Conservation (phyloP, 2,797 vertebrate genomes). For the Adrianichthys oophorus region DNA sequence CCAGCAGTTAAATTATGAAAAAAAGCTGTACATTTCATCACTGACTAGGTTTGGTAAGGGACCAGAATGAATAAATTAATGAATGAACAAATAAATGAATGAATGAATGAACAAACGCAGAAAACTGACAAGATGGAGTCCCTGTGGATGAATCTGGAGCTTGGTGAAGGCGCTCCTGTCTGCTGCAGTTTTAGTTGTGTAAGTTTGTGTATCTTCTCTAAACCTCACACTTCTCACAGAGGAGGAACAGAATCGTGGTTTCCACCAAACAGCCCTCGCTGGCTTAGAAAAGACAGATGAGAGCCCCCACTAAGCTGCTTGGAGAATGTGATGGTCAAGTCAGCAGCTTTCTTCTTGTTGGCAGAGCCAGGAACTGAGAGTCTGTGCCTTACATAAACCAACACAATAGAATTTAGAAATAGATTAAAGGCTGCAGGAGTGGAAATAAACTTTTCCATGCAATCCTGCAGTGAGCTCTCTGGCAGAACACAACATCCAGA, state of each 20-base stretch:
- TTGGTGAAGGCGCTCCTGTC: too few species aligned
- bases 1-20: too few species aligned
- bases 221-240: conserved; percentile 68
- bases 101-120: too few species aligned
- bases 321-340: conserved; percentile 65
- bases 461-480: conserved; percentile 16
- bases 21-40: too few species aligned
- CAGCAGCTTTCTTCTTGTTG: conserved; percentile 57
- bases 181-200: conserved; percentile 26
- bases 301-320: conserved; percentile 62
- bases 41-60: too few species aligned
- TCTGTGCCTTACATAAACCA: conserved; percentile 47
- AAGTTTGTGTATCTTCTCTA: conserved; percentile 70
- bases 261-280: conserved; percentile 52
- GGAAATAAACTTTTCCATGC: conserved; percentile 23
- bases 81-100: too few species aligned
- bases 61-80: too few species aligned
- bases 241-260: conserved; percentile 57
- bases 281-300: conserved; percentile 63
- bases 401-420: conserved; percentile 21
- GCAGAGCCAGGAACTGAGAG: conserved; percentile 55
- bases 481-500: conserved; percentile 1
- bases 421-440: conserved; percentile 13
- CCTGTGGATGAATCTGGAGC: too few species aligned
- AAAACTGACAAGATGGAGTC: too few species aligned